Evolutionary conservation across 1,140 invertebrate genomes (phyloP).

Genomic region (Meloidogyne hapla): DNA sequence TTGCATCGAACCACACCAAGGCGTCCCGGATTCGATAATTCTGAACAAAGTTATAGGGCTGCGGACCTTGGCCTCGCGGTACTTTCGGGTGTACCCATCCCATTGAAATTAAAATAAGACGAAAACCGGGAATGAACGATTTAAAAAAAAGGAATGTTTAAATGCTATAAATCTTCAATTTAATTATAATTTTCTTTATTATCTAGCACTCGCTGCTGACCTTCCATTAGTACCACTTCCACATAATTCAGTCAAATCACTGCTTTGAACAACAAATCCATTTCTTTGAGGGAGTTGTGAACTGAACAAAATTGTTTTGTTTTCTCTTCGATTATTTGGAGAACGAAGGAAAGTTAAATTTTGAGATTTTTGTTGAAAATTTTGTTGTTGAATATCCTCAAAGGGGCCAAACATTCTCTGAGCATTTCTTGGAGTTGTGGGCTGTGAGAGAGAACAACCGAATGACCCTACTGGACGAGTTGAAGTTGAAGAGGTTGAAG

Average conservation of each 20-base stretch:
- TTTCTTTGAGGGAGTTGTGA: not conserved
- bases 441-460: conserved; percentile 13
- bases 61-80: too few species aligned
- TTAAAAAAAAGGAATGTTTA: too few species aligned
- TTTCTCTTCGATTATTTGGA: not conserved
- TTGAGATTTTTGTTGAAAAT: not conserved
- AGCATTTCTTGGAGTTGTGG: conserved; percentile 12
- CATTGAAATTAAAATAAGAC: too few species aligned
- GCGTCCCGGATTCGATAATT: too few species aligned
- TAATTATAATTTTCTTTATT: not conserved
- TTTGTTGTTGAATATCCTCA: conserved; percentile 4
- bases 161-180: too few species aligned
- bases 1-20: too few species aligned
- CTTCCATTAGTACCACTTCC: not conserved
- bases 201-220: not conserved
- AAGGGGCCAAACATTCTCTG: conserved; percentile 10
- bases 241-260: not conserved
- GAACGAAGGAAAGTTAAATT: not conserved
- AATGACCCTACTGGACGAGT: not conserved
- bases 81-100: too few species aligned
- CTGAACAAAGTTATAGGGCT: too few species aligned
- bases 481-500: not conserved
- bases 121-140: too few species aligned
- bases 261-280: conserved; percentile 1
- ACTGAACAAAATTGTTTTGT: not conserved